Conservation (phyloP, 2,113 vertebrate species). For the Murina feae region DNA sequence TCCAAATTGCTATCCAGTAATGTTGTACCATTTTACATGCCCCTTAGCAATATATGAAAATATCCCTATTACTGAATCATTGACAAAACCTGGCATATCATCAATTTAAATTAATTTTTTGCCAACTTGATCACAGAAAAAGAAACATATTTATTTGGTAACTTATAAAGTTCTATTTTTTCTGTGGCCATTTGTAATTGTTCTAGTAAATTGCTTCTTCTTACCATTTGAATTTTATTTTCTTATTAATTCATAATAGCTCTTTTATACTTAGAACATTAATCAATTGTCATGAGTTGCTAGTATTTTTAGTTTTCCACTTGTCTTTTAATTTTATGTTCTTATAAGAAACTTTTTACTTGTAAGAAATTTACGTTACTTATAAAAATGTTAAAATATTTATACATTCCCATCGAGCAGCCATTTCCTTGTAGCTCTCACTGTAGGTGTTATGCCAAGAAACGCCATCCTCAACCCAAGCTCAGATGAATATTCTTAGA, state of each 20-base stretch:
- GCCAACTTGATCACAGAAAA: background rate
- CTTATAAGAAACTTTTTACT: background rate
- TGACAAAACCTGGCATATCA: background rate
- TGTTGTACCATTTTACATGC: background rate
- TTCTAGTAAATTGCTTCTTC: background rate
- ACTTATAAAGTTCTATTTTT: constrained; percentile 1
- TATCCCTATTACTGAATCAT: background rate
- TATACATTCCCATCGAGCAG: background rate
- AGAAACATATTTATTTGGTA: background rate
- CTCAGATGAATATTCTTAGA: background rate
- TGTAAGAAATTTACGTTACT: background rate
- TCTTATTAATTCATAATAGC: background rate
- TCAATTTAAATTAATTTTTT: constrained; percentile 30
- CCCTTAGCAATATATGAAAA: background rate
- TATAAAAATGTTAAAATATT: background rate
- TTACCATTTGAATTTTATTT: background rate
- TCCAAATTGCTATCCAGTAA: background rate
- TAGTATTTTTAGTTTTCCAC: background rate
- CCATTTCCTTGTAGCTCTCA: background rate
- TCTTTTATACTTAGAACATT: background rate
- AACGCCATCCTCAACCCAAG: background rate
- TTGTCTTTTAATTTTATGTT: background rate
- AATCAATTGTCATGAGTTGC: background rate
- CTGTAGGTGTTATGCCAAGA: background rate
- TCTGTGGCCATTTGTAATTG: background rate